phyloP scores from a whole-genome alignment of 2,797 vertebrate genomes.

The Gymnoscopelus microlampas region DNA sequence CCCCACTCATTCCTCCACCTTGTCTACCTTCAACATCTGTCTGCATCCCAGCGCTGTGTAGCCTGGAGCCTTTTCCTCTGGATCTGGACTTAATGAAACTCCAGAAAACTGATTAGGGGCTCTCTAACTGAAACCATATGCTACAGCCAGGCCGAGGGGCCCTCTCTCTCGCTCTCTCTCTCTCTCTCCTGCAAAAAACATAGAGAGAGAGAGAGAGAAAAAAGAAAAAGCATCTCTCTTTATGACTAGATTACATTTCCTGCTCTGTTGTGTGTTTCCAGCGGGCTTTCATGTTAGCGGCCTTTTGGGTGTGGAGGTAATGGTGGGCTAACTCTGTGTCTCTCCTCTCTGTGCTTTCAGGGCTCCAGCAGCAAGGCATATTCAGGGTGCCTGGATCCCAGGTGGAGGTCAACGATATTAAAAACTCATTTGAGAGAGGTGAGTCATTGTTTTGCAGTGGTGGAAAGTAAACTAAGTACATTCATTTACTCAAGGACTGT shows the following conservation, averaged over 20 bases:
- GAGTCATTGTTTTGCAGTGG: slow-evolving; percentile 43
- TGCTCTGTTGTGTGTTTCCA: slow-evolving; percentile 66
- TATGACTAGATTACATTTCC: slow-evolving; percentile 75
- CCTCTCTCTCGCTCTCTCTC: slow-evolving; percentile 18
- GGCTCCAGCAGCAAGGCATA: slow-evolving; percentile 96
- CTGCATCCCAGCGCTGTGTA: slow-evolving; percentile 60
- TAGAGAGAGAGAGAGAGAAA: slow-evolving; percentile 10
- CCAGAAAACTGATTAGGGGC: slow-evolving; percentile 78
- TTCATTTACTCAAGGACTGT: no score
- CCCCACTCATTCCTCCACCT: slow-evolving; percentile 45
- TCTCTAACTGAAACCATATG: slow-evolving; percentile 78
- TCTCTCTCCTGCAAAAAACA: no score
- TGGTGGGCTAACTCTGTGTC: slow-evolving; percentile 28
- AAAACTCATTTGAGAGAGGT: slow-evolving; percentile 99
- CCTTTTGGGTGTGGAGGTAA: slow-evolving; percentile 47
- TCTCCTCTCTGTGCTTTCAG: slow-evolving; percentile 69
- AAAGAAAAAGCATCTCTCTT: slow-evolving; percentile 65
- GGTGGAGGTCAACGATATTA: slow-evolving; percentile 98
- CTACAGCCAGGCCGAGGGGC: slow-evolving; percentile 61
- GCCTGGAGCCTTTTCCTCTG: slow-evolving; percentile 56
- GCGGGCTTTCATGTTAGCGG: slow-evolving; percentile 54
- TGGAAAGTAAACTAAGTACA: background rate
- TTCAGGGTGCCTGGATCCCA: slow-evolving; percentile 97
- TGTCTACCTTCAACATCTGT: slow-evolving; percentile 73
- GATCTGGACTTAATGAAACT: slow-evolving; percentile 81